Evolutionary conservation across 2,888 invertebrate species (phyloP).

Genomic region (Galerucella pusilla): DNA sequence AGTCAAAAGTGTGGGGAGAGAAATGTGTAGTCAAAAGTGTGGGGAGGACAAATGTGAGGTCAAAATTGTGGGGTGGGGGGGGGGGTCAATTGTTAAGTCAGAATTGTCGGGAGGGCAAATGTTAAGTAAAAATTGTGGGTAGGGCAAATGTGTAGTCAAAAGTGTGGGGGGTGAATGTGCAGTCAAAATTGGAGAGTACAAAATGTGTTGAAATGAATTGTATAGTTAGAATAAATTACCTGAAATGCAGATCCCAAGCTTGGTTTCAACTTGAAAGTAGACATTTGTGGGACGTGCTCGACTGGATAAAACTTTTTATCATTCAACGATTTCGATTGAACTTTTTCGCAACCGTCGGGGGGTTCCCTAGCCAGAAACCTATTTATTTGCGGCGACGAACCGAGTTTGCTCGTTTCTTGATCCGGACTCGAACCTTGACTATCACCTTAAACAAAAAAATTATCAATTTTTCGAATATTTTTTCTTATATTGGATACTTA

Average conservation of each 20-base stretch:
- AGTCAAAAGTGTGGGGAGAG: too few species aligned
- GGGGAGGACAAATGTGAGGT: too few species aligned
- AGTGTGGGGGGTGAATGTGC: too few species aligned
- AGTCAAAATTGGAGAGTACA: too few species aligned
- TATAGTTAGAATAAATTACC: not conserved
- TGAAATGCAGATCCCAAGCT: conserved; percentile 82
- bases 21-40: too few species aligned
- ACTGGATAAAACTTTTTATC: conserved; percentile 56
- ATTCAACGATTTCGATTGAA: conserved; percentile 65
- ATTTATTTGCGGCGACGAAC: conserved; percentile 87
- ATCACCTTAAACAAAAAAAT: conserved; percentile 68
- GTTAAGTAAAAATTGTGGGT: too few species aligned
- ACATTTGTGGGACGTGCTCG: conserved; percentile 67
- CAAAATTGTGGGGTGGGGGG: too few species aligned
- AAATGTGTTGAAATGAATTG: too few species aligned
- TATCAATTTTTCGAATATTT: not conserved
- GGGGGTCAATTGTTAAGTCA: too few species aligned
- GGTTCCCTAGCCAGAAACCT: conserved; percentile 87
- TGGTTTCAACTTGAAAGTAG: conserved; percentile 81
- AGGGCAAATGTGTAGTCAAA: too few species aligned
- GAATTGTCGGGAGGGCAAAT: too few species aligned
- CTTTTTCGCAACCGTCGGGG: conserved; percentile 91
- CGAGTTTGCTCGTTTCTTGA: conserved; percentile 76
- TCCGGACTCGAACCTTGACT: conserved; percentile 83
- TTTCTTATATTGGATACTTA: conserved; percentile 51